Base-by-base conservation (phyloP, 2,797 vertebrate species). In the Sus cebifrons region DNA sequence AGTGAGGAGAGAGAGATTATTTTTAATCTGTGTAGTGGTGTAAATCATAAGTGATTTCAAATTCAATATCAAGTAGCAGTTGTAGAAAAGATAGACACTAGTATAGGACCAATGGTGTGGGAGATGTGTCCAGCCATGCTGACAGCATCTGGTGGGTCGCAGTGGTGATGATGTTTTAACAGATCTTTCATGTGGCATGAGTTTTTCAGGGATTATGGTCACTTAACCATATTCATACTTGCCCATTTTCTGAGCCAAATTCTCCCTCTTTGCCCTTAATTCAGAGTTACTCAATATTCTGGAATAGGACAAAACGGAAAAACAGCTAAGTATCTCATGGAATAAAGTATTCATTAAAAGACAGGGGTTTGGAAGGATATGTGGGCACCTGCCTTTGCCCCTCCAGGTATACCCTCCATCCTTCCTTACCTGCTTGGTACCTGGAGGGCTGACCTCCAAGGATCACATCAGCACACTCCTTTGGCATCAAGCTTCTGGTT, bases 131-230 rank as follows among this genome's bases (percentile, higher is more conserved):
- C 44, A 27, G 14, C 36, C 8, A 1, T 6, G 52, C 1, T 58
- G 27, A 2, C 0, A 2, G 5, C 17, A 14, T 4, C 21, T 3
- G 0, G 0, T 0, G 9, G 0, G 3, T 10, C n/a, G 32, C 4
- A 2, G 32, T 12, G 3, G 11, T 10, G 20, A 13, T 9, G 40
- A 32, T 25, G 9, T 25, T n/a, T 20, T 70, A 8, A 5, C 16
- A 25, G 71, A 6, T 21, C 3, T 52, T 10, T 81, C 44, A 2
- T 0, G 1, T 27, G 32, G 2, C 17, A 27, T 49, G 23, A 44
- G 10, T 14, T 71, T 16, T 49, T 0, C 13, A 10, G n/a, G 15
- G 25, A 62, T 12, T 4, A 5, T 18, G 15, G 32, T 52, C 49
- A 16, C 14, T 54, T 27, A 52, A 13, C 36, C 60, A 62, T 32